Evolutionary conservation across 1,140 invertebrate genomes (phyloP).

Genomic region (Eueides isabella): DNA sequence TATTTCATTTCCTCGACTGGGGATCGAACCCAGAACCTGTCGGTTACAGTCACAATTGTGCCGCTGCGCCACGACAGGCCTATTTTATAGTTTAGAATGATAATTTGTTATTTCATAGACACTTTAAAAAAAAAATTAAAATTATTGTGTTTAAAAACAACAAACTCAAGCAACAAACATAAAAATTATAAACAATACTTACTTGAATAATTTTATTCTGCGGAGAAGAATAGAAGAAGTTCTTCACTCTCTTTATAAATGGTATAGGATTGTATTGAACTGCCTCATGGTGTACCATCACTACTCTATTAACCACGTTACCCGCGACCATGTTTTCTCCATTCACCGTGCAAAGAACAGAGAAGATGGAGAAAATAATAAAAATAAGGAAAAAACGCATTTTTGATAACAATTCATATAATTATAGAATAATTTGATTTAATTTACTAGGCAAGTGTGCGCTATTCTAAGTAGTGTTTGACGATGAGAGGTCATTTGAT

Average conservation of each 20-base stretch:
- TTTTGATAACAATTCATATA: slow-evolving; percentile 9
- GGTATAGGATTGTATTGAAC: slow-evolving; percentile 68
- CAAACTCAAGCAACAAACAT: no score
- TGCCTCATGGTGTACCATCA: slow-evolving; percentile 46
- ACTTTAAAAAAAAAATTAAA: no score
- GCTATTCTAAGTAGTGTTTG: slow-evolving; percentile 4
- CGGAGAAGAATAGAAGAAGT: slow-evolving; percentile 56
- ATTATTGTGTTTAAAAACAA: no score
- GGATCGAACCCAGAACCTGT: no score
- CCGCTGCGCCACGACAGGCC: no score
- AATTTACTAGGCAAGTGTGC: no score
- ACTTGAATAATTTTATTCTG: slow-evolving; percentile 59
- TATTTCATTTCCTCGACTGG: no score
- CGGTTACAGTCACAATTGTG: no score
- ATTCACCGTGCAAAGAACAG: slow-evolving; percentile 21
- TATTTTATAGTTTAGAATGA: no score
- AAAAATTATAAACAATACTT: slow-evolving; percentile 30
- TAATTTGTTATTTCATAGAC: no score
- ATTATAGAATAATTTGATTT: no score
- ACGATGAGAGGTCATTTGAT: slow-evolving; percentile 17
- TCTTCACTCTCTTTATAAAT: slow-evolving; percentile 68
- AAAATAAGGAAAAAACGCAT: slow-evolving; percentile 37
- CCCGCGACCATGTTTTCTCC: slow-evolving; percentile 58
- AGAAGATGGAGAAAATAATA: slow-evolving; percentile 5
- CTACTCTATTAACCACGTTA: slow-evolving; percentile 55